Percentiles rank a stretch among this genome's conserved stretches.
These are phyloP conservation scores for Phymorhynchus buccinoides DNA, from an alignment of 1,140 invertebrate species.

Conservation along the genomic window DNA sequence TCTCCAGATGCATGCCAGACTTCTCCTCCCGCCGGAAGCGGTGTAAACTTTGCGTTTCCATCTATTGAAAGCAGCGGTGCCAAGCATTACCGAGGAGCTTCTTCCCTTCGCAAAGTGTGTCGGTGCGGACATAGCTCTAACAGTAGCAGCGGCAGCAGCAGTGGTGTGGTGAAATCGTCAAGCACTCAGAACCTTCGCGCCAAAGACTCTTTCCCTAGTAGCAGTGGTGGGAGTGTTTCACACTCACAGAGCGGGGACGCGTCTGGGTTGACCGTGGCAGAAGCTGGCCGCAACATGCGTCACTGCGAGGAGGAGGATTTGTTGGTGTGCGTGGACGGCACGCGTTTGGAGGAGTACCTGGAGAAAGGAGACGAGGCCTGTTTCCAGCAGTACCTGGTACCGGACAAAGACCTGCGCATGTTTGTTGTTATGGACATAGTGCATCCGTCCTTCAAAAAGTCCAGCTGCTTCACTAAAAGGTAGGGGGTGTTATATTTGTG, in stretches of 20 bases:
- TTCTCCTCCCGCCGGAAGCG: no score
- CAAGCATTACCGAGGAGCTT: no score
- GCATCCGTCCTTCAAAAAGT: slow-evolving; percentile 79
- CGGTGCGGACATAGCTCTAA: no score
- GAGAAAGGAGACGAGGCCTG: slow-evolving; percentile 54
- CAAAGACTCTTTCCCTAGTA: background rate
- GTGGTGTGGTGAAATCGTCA: background rate
- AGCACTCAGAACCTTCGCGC: background rate
- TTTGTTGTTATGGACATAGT: slow-evolving; percentile 88
- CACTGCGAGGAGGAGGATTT: slow-evolving; percentile 54
- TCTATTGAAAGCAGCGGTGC: no score
- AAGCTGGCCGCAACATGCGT: slow-evolving; percentile 57
- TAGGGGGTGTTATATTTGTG: slow-evolving; percentile 54
- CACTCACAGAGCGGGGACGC: background rate
- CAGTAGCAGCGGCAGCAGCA: no score
- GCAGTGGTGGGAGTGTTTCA: background rate
- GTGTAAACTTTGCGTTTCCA: no score
- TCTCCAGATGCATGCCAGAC: no score
- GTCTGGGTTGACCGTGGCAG: background rate
- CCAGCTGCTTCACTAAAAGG: slow-evolving; percentile 91
- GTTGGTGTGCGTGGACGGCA: slow-evolving; percentile 44
- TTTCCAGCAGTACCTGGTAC: slow-evolving; percentile 77
- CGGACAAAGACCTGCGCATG: slow-evolving; percentile 80
- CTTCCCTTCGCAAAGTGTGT: no score
- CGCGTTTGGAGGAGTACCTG: slow-evolving; percentile 58